Percentiles rank a stretch among this genome's conserved stretches.
Evolutionary conservation across 2,797 vertebrate species (phyloP).

Genomic region (Scyliorhinus canicula): DNA sequence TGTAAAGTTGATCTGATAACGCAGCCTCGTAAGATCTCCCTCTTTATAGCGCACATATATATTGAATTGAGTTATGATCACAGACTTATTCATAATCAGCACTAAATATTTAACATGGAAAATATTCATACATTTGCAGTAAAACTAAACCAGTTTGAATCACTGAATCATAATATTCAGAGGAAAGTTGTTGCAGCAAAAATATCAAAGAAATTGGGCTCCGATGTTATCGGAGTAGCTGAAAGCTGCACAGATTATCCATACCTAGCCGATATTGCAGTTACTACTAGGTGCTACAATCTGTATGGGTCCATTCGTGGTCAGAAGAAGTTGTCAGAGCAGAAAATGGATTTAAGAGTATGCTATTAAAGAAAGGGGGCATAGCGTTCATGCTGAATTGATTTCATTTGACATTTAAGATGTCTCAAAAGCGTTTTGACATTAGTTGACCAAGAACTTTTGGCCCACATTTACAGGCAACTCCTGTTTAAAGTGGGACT

Average conservation of each 20-base stretch:
- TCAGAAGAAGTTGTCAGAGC: slow-evolving; percentile 7
- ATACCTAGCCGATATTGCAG: neutral
- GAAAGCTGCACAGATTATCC: neutral
- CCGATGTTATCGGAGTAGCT: neutral
- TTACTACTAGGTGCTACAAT: neutral
- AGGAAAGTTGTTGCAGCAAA: neutral
- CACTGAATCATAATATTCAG: neutral
- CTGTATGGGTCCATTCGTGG: neutral
- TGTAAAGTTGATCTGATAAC: neutral
- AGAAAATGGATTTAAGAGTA: slow-evolving; percentile 18
- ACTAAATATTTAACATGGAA: neutral
- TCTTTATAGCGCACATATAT: neutral
- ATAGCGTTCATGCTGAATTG: neutral
- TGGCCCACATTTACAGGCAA: neutral
- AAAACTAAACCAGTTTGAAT: neutral
- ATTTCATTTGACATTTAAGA: slow-evolving; percentile 32
- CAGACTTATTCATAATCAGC: neutral
- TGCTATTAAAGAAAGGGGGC: neutral
- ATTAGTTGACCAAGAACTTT: neutral
- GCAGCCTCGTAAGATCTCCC: neutral
- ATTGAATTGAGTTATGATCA: neutral
- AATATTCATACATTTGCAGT: too few species aligned
- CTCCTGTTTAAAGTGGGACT: neutral
- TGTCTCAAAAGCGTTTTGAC: neutral
- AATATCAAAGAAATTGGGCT: neutral